These are phyloP conservation scores for Porites lobata DNA, from an alignment of 92 coral and sea anemone genomes.

Conservation along the genomic window DNA sequence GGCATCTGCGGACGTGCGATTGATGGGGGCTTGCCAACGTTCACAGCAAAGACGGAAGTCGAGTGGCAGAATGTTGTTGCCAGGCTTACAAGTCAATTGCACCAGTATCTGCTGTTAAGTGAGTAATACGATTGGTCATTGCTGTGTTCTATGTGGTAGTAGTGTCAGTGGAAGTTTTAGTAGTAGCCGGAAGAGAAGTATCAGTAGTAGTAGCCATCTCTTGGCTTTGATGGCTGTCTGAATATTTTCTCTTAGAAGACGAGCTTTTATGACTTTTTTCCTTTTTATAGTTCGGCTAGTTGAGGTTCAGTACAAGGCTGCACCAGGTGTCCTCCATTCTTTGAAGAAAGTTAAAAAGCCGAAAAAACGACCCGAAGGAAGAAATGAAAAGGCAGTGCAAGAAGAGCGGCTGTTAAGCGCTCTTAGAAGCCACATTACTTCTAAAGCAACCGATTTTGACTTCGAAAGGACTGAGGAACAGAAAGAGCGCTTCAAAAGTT, in stretches of 20 bases:
- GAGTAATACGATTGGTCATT: slow-evolving; percentile 14
- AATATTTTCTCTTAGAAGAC: slow-evolving; percentile 9
- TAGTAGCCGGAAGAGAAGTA: slow-evolving; percentile 32
- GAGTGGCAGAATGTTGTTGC: slow-evolving; percentile 43
- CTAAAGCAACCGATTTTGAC: slow-evolving; percentile 27
- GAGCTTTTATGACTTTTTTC: no score
- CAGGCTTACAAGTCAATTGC: slow-evolving; percentile 35
- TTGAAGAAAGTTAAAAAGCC: slow-evolving; percentile 35
- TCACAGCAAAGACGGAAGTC: slow-evolving; percentile 42
- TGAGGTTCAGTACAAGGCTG: slow-evolving; percentile 47
- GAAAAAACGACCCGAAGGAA: slow-evolving; percentile 31
- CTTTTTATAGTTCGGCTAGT: slow-evolving; percentile 33
- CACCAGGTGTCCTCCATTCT: slow-evolving; percentile 32
- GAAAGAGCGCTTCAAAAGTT: slow-evolving; percentile 46
- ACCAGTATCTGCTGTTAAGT: slow-evolving; percentile 44
- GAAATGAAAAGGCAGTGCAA: slow-evolving; percentile 33
- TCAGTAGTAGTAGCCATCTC: background rate
- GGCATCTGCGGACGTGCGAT: slow-evolving; percentile 30
- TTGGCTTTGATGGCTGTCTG: slow-evolving; percentile 11
- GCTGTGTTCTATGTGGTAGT: slow-evolving; percentile 5
- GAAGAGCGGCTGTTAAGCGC: slow-evolving; percentile 36
- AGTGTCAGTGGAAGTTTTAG: slow-evolving; percentile 13
- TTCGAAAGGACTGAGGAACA: slow-evolving; percentile 49
- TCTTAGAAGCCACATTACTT: slow-evolving; percentile 44
- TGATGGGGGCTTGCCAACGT: slow-evolving; percentile 34